Percentiles rank a stretch among this genome's conserved stretches.
These are phyloP conservation scores for Tragulus kanchil DNA, from an alignment of 2,113 vertebrate species.

Conservation along the genomic window DNA sequence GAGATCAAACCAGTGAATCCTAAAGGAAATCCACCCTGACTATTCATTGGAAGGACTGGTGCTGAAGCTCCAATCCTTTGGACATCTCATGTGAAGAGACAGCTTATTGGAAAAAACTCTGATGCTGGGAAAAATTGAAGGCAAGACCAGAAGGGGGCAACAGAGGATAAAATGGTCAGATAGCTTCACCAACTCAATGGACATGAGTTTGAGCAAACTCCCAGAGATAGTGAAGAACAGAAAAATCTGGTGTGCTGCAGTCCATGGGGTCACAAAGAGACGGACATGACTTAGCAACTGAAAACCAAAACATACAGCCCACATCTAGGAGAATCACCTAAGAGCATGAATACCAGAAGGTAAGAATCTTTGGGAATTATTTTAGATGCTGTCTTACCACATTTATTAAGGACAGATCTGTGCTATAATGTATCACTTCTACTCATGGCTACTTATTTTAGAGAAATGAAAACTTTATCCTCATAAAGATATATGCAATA, in stretches of 20 bases:
- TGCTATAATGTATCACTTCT: background rate
- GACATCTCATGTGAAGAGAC: background rate
- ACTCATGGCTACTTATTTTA: background rate
- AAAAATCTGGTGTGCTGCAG: background rate
- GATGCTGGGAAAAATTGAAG: background rate
- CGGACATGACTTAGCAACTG: background rate
- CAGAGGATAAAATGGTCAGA: background rate
- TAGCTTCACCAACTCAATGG: background rate
- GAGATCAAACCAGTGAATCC: background rate
- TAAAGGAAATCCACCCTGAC: background rate
- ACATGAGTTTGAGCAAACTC: background rate
- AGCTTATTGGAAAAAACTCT: background rate
- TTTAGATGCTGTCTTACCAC: background rate
- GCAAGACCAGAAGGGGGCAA: background rate
- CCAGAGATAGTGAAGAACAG: background rate
- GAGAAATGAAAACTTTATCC: background rate
- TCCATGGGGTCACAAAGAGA: background rate
- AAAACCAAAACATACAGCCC: background rate
- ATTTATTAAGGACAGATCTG: background rate
- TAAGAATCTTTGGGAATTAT: background rate
- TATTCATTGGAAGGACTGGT: background rate
- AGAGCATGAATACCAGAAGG: background rate
- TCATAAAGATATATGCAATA: conserved; percentile 10
- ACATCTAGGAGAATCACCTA: background rate
- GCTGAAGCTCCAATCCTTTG: background rate